Evolutionary conservation across 2,113 vertebrate species (phyloP), one percentile per base, ranked within the genome.

Genomic region (Rhabdomys dilectus): DNA sequence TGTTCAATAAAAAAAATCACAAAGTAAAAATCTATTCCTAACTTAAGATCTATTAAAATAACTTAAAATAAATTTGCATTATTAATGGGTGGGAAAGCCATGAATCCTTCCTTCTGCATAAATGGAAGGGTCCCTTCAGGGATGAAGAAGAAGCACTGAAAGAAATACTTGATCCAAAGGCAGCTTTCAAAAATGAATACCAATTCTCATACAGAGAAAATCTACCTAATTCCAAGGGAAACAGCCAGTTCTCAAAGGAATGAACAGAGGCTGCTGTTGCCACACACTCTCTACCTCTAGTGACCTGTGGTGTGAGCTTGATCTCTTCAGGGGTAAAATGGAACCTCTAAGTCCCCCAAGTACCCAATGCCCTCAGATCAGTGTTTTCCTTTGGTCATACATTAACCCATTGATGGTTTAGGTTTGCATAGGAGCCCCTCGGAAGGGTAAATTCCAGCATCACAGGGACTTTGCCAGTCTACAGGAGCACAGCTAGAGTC

Each of bases 151-250:
- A 93, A 90, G 21, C 76, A 82, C n/a, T 92, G 77, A 82, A 93
- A 89, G 10, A 77, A 96, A 91, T 36, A 42, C 1, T 81, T 76
- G n/a, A 62, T 88, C 22, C 80, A 94, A 89, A 81, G 21, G 58
- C 72, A 96, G 82, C 84, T 86, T 88, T 7, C 58, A 93, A 93
- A 93, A 96, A 76, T 77, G 31, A 85, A n/a, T 73, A 72, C 42
- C 64, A 70, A 36, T 48, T 34, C 34, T 22, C 16, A 64, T 29
- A 34, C 29, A 78, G 31, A 80, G 29, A 70, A 60, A 77, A 64
- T 60, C 66, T 80, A 56, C 12, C 64, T 78, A 89, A 80, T 96
- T 15, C 48, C 84, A 53, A 85, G 2, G 75, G 58, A 89, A 94
- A 93, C 21, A 36, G 42, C 36, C 82, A 88, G 80, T 86, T 56